Conservation (phyloP, 2,888 invertebrate species). For the Cosmia pyralina region DNA sequence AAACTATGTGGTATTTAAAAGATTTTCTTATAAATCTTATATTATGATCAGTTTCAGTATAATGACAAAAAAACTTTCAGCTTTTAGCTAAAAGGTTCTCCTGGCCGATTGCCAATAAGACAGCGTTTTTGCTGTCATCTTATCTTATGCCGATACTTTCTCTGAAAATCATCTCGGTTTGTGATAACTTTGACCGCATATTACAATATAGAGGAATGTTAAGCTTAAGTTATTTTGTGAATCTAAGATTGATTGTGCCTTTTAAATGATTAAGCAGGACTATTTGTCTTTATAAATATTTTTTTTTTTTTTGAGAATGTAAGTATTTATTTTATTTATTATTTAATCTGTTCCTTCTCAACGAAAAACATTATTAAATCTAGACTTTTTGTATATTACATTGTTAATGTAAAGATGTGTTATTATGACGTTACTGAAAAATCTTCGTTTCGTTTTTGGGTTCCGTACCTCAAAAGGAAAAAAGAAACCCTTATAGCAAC, state of each 20-base stretch:
- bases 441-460: not conserved
- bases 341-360: not conserved
- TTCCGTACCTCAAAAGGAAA: no score
- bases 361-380: not conserved
- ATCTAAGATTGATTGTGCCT: not conserved
- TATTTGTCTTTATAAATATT: not conserved
- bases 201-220: not conserved
- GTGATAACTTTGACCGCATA: constrained; percentile 13
- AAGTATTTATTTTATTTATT: no score
- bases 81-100: constrained; percentile 37
- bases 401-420: no score
- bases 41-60: constrained; percentile 19
- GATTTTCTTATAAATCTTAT: no score
- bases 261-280: not conserved
- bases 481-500: no score
- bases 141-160: constrained; percentile 13
- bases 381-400: no score
- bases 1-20: no score
- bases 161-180: constrained; percentile 1
- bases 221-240: not conserved
- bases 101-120: constrained; percentile 33
- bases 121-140: constrained; percentile 19
- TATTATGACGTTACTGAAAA: no score
- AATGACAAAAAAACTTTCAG: constrained; percentile 25
- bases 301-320: not conserved